Evolutionary conservation across 2,113 vertebrate species (phyloP).

Genomic region (Psephotus haematonotus): DNA sequence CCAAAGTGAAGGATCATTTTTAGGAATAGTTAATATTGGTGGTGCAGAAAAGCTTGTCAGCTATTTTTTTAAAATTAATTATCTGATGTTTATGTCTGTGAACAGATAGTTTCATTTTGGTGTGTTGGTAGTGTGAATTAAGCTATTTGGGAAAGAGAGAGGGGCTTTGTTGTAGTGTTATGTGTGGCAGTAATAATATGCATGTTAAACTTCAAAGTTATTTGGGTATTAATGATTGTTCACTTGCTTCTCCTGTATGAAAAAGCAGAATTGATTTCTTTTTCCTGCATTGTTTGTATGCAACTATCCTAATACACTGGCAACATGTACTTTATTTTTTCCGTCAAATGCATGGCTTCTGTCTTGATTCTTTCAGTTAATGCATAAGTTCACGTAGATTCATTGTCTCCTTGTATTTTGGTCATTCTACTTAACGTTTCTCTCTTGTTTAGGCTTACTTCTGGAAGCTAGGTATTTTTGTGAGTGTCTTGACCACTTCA

Average conservation of each 20-base stretch:
- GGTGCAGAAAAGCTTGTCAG: background rate
- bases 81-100: background rate
- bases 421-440: background rate
- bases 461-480: background rate
- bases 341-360: background rate
- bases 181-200: background rate
- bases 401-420: background rate
- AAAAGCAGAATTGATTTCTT: background rate
- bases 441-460: background rate
- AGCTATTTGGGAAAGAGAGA: background rate
- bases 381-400: accelerated
- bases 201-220: background rate
- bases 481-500: background rate
- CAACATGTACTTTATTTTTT: background rate
- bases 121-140: background rate
- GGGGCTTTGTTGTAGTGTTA: background rate
- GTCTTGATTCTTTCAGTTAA: background rate
- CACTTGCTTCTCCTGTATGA: background rate
- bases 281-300: background rate
- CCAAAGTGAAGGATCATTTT: background rate
- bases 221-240: background rate
- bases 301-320: background rate
- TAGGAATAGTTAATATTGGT: background rate
- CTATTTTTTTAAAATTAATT: background rate
- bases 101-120: background rate